Conservation (phyloP, 2,113 vertebrate species). For the Pluvianellus socialis region DNA sequence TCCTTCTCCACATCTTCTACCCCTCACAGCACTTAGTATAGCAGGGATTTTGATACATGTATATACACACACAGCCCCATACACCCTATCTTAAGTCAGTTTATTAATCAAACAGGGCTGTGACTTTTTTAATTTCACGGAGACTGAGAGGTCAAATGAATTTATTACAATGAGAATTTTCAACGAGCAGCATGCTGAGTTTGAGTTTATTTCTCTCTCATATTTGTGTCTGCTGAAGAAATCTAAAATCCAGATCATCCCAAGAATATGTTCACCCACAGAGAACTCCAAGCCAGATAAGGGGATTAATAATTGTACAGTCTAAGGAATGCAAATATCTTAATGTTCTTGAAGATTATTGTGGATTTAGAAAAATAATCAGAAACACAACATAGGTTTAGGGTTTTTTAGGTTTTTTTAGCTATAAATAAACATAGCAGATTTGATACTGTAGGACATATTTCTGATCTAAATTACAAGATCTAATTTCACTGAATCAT, state of each 20-base stretch:
- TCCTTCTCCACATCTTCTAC: not conserved
- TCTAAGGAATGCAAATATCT: slow-evolving; percentile 68
- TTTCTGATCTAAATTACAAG: slow-evolving; percentile 5
- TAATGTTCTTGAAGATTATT: slow-evolving; percentile 73
- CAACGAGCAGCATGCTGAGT: not conserved
- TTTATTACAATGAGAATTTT: slow-evolving; percentile 40
- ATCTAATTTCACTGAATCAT: not conserved
- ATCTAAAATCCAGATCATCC: slow-evolving; percentile 68
- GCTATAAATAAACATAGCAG: slow-evolving; percentile 55
- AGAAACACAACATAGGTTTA: slow-evolving; percentile 63
- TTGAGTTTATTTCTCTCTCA: slow-evolving; percentile 7
- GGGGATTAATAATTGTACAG: slow-evolving; percentile 71
- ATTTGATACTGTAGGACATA: not conserved
- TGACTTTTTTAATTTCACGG: not conserved
- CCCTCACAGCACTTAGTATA: not conserved
- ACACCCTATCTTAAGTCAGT: not conserved
- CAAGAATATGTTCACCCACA: slow-evolving; percentile 58
- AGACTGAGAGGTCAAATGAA: slow-evolving; percentile 11
- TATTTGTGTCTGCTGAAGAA: slow-evolving; percentile 1
- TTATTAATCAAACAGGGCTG: not conserved
- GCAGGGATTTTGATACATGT: not conserved
- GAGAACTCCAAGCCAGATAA: slow-evolving; percentile 69
- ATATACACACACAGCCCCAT: not conserved
- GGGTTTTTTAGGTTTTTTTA: not conserved
- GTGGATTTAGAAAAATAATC: slow-evolving; percentile 76